Base-by-base conservation (phyloP, 2,888 invertebrate genomes). In the Steromphala cineraria region DNA sequence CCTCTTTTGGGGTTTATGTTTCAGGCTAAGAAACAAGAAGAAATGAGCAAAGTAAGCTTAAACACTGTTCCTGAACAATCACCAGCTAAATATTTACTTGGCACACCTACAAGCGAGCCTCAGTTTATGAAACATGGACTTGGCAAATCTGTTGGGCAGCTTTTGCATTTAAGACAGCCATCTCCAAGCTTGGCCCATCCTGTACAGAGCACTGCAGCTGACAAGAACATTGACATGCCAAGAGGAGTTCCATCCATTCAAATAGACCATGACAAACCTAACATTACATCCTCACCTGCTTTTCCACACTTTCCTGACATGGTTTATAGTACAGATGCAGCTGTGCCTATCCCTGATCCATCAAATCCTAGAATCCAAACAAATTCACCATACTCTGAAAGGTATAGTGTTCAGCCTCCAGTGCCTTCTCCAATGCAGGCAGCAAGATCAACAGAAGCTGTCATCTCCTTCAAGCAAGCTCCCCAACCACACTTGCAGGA, bases 1-100 rank as follows among this genome's bases (percentile, higher is more conserved):
- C 13, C 13, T 46, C 46, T 46, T 13, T 46, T 10, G 1, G 5
- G 46, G 13, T 13, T 10, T 46, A 1, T 46, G 7, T 10, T 46
- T 4, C 13, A 46, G 46, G 10, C 46, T 10, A 46, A 46, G 46
- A 46, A 46, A 46, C 10, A 46, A 46, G 46, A 46, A 46, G 46
- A 46, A 46, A 46, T 46, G 13, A 36, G 67, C 75, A 56, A 55
- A 21, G 40, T 36, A 3, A 13, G 24, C n/a, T 46, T 28, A 36
- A 24, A 62, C 40, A 36, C 52, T 10, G 28, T 31, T 40, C 75
- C 81, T 1, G 87, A 85, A 55, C 89, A 86, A 52, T 67, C 81
- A 5, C 87, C 89, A 13, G 88, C 89, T 2, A 89, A 90, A 75
- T 90, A 90, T 78, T 82, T 90, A 19, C 85, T 90, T 19, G 90